These are phyloP conservation scores for Pangasius krempfi DNA, from an alignment of 2,797 vertebrate species.

Conservation along the genomic window DNA sequence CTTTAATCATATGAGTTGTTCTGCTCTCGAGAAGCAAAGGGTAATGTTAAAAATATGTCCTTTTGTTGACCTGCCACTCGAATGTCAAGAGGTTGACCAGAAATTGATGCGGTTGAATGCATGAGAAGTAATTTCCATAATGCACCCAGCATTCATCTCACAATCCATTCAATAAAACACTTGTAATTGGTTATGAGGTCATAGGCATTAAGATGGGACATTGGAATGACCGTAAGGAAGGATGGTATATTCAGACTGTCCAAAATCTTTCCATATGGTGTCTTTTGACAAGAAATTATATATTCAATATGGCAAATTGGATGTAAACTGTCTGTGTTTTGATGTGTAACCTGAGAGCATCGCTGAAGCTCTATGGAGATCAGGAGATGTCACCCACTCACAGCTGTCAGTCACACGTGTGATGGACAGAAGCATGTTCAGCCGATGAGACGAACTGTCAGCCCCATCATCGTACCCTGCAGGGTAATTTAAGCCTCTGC, in stretches of 20 bases:
- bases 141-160: slow-evolving; percentile 56
- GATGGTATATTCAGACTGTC: neutral
- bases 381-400: neutral
- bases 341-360: slow-evolving; percentile 18
- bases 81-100: slow-evolving; percentile 61
- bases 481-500: slow-evolving; percentile 70
- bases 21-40: neutral
- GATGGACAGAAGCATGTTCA: slow-evolving; percentile 60
- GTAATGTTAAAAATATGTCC: slow-evolving; percentile 12
- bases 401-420: slow-evolving; percentile 52
- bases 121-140: slow-evolving; percentile 70
- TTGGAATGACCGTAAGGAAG: slow-evolving; percentile 51
- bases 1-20: slow-evolving; percentile 29
- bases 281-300: neutral
- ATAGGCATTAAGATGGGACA: slow-evolving; percentile 49
- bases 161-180: slow-evolving; percentile 55
- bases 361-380: neutral
- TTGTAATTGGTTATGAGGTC: slow-evolving; percentile 74
- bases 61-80: slow-evolving; percentile 50
- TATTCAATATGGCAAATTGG: neutral
- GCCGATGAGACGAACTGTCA: slow-evolving; percentile 68
- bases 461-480: slow-evolving; percentile 63
- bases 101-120: slow-evolving; percentile 63
- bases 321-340: slow-evolving; percentile 8
- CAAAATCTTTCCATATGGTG: neutral